These are phyloP conservation scores for Prunella fulvescens DNA, from an alignment of 2,113 vertebrate species.

Conservation along the genomic window DNA sequence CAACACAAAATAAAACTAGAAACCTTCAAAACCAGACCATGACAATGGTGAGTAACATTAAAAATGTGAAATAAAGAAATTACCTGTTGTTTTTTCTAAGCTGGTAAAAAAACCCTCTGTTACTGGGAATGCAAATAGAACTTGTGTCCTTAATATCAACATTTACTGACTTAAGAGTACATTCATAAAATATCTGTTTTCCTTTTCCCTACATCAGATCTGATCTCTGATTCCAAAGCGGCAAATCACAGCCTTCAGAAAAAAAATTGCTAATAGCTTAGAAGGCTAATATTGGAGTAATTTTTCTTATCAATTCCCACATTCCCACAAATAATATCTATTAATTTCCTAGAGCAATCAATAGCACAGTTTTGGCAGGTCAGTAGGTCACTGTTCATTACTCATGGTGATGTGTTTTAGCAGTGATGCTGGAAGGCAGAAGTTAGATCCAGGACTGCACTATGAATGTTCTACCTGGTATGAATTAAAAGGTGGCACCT, in stretches of 20 bases:
- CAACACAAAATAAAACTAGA: not conserved
- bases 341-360: not conserved
- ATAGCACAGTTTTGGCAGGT: not conserved
- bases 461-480: not conserved
- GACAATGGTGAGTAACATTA: not conserved
- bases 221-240: not conserved
- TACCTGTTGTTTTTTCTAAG: accelerated
- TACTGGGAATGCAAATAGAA: not conserved
- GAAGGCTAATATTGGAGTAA: not conserved
- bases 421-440: not conserved
- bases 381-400: not conserved
- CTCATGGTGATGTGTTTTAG: not conserved
- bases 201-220: not conserved
- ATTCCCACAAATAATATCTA: not conserved
- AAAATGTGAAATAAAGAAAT: not conserved
- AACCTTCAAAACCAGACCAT: not conserved
- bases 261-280: not conserved
- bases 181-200: not conserved
- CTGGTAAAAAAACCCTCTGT: not conserved
- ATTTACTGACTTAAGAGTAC: not conserved
- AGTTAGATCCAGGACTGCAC: not conserved
- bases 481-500: not conserved
- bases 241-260: not conserved
- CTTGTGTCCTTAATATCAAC: not conserved
- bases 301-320: not conserved